Evolutionary conservation across 2,113 vertebrate species (phyloP), one percentile per base, ranked within the genome.

Genomic region (Otis tarda): DNA sequence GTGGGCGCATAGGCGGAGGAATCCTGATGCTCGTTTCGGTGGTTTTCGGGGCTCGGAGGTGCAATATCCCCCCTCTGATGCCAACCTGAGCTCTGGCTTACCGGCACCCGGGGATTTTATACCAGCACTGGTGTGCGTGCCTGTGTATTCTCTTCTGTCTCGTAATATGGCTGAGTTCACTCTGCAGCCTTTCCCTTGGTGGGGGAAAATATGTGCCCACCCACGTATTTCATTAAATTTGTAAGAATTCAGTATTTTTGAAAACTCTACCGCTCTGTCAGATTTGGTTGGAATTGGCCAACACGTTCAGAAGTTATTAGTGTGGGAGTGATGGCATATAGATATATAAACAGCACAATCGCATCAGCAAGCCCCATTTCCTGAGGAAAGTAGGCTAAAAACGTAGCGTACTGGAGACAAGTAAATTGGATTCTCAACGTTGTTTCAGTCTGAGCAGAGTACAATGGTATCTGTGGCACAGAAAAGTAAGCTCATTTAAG

Each of bases 231-330:
- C 96, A 97, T 97, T 97, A 95, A 76, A 97, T 97, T 94, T 73
- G 93, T 95, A 94, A 65, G 95, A 82, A 95, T 95, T 93, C 94
- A 61, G 96, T 94, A 76, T 97, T 95, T 97, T 93, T 95, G 95
- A 95, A 94, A 95, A 84, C 91, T 91, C 94, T 95, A 9, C 94
- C 2, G 3, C 91, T 97, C 96, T 95, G 93, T 95, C 95, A 97
- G 93, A 79, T 95, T 56, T 30, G 93, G 96, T 95, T 97, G 94
- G 96, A 96, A 96, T 96, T 95, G 96, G 96, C 95, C 95, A 89
- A 96, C 94, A 97, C 94, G 84, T 94, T 96, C 96, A 97, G 53
- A 93, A 96, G 96, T 97, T 97, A 97, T 97, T 97, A 95, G 96
- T 94, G 96, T 97, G 94, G 96, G 96, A 95, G 96, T 94, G 96